Evolutionary conservation across 2,797 vertebrate genomes (phyloP).

Genomic region (Xenopus petersii): DNA sequence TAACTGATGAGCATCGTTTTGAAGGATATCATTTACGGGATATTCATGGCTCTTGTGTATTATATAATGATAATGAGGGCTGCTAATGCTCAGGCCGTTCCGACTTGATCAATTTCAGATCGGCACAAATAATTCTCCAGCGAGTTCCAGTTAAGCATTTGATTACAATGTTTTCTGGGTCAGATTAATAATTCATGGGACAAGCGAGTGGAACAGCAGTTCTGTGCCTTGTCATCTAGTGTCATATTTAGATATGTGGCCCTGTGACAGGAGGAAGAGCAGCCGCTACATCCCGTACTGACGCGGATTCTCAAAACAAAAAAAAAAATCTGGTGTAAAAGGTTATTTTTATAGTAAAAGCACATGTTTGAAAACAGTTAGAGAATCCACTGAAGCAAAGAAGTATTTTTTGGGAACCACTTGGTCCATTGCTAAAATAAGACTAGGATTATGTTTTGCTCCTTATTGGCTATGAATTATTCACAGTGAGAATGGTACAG

Average conservation of each 20-base stretch:
- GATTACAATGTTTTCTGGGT: conserved; percentile 61
- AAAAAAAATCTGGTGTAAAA: conserved; percentile 10
- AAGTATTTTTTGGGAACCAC: no score
- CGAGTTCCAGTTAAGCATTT: conserved; percentile 50
- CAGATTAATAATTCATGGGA: conserved; percentile 63
- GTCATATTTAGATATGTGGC: conserved; percentile 55
- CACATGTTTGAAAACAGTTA: background rate
- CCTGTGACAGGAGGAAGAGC: conserved; percentile 48
- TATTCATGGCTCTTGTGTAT: no score
- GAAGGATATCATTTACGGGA: no score
- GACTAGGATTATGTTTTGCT: no score
- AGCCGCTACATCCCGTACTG: conserved; percentile 22
- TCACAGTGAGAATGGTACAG: no score
- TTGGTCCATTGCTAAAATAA: no score
- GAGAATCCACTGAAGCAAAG: conserved; percentile 1
- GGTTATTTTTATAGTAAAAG: conserved; percentile 12
- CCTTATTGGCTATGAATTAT: no score
- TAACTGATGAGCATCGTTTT: no score
- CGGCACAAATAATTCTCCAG: conserved; percentile 50
- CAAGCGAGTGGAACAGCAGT: conserved; percentile 55
- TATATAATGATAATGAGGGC: no score
- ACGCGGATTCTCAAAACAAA: conserved; percentile 6
- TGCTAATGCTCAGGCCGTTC: no score
- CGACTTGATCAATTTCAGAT: no score
- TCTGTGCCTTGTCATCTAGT: conserved; percentile 56